Base-by-base conservation (phyloP, 2,888 invertebrate genomes). In the Ptycholaimellus sp. region DNA sequence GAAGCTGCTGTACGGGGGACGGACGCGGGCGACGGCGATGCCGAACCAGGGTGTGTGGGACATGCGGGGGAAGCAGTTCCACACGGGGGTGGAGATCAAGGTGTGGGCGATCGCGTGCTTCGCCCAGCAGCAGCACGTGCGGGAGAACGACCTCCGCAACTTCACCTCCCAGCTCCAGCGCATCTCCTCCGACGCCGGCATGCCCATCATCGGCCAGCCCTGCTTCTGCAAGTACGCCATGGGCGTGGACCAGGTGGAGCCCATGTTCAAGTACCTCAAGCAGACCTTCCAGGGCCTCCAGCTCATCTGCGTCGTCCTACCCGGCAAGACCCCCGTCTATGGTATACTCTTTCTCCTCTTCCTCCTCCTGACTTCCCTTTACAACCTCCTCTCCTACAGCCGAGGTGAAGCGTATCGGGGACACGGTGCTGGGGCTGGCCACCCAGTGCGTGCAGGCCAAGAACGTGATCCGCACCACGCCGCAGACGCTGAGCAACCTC, bases 91-190 rank as follows among this genome's bases (percentile, higher is more conserved):
- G 3, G 90, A 93, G 65, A 90, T 93, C 47, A 69, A 85, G 45
- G 85, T 93, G 28, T 99, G 96, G 96, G 96, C 96, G 16, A 96
- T 99, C 50, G 96, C 96, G 23, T 99, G 96, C 61, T 99, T 99
- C 63, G 96, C 96, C 3, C 93, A 93, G 3, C 93, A 93, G 62
- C 71, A 93, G 46, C 90, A 85, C 3, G 93, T 96, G 23, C 70
- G 90, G 33, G 96, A 99, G 61, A 90, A 96, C 62, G 81, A 90
- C 0, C 68, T 96, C 45, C 72, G 52, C 30, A 79, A 80, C 58
- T 99, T 99, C 60, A 96, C 93, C 0, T 78, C 82, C 58, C 90
- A 96, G 61, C 69, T 99, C 39, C 96, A 99, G 62, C 82, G 87
- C 63, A 99, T 99, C 59, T 87, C 87, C 41, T 90, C 87, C 58